Evolutionary conservation across 1,140 invertebrate species (phyloP).

Genomic region (Psilanteris sp.): DNA sequence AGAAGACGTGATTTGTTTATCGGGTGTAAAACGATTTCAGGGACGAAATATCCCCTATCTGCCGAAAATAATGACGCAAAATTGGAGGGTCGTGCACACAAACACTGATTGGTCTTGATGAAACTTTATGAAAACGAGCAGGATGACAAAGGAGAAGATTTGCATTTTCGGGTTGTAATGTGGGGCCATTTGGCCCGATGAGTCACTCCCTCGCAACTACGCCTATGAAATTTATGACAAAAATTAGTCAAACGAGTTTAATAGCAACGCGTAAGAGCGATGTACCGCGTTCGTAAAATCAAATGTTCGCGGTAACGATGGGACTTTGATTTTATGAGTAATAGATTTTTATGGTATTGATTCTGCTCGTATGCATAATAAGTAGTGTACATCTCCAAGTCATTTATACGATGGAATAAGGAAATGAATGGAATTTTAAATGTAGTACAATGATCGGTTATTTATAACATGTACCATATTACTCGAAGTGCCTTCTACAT

Average conservation of each 20-base stretch:
- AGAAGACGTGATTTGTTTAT: constrained; percentile 58
- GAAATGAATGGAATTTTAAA: too few species aligned
- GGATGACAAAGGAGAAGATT: constrained; percentile 59
- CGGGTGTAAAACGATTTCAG: constrained; percentile 56
- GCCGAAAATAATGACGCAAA: constrained; percentile 50
- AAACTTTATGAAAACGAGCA: constrained; percentile 62
- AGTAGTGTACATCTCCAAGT: too few species aligned
- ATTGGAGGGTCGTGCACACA: constrained; percentile 52
- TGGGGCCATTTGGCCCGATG: constrained; percentile 52
- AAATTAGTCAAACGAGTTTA: constrained; percentile 58
- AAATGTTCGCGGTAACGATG: constrained; percentile 3
- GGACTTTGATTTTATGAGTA: constrained; percentile 17
- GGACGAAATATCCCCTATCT: constrained; percentile 30
- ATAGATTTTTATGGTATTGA: constrained; percentile 31
- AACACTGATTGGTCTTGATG: constrained; percentile 62
- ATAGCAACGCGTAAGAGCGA: constrained; percentile 2
- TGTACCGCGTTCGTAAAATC: constrained; percentile 18
- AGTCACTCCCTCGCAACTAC: constrained; percentile 49
- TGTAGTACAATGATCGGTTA: too few species aligned
- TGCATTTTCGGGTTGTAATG: constrained; percentile 63
- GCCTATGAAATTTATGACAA: constrained; percentile 49
- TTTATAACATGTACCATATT: too few species aligned
- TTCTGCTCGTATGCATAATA: too few species aligned
- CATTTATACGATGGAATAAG: too few species aligned
- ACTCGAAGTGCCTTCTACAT: too few species aligned